These are phyloP conservation scores for Fopius arisanus DNA, from an alignment of 1,140 invertebrate species.

Conservation along the genomic window DNA sequence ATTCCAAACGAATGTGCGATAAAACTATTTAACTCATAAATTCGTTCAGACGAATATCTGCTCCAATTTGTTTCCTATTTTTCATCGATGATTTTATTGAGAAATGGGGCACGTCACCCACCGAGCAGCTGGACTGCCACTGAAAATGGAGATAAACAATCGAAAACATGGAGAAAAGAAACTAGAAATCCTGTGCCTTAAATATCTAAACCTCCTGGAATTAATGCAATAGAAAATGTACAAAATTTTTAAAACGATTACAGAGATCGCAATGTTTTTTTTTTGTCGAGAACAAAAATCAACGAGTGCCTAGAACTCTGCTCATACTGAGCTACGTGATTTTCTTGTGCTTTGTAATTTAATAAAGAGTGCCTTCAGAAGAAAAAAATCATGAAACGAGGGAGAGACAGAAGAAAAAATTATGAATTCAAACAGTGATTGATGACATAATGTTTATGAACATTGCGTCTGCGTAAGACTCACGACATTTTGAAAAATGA, in stretches of 20 bases:
- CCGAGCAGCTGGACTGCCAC: constrained; percentile 63
- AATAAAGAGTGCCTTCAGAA: not conserved
- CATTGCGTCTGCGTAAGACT: not conserved
- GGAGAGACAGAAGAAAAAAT: not conserved
- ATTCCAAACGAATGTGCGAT: constrained; percentile 35
- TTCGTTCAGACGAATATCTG: constrained; percentile 21
- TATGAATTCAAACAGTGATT: not conserved
- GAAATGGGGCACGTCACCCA: constrained; percentile 48
- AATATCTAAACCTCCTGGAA: not conserved
- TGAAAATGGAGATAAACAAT: constrained; percentile 13
- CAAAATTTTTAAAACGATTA: no score
- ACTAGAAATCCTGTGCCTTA: constrained; percentile 32
- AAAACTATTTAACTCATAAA: constrained; percentile 46
- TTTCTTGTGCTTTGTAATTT: not conserved
- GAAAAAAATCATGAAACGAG: not conserved
- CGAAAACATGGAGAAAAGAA: constrained; percentile 11
- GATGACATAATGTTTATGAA: not conserved
- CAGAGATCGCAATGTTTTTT: no score
- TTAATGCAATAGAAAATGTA: not conserved
- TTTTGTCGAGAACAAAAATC: no score
- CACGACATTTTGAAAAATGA: not conserved
- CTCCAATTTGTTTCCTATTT: constrained; percentile 28
- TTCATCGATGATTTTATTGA: constrained; percentile 23
- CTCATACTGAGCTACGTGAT: not conserved
- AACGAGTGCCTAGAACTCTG: no score